Conservation (phyloP, 2,113 vertebrate species). For the Oncorhynchus masou region DNA sequence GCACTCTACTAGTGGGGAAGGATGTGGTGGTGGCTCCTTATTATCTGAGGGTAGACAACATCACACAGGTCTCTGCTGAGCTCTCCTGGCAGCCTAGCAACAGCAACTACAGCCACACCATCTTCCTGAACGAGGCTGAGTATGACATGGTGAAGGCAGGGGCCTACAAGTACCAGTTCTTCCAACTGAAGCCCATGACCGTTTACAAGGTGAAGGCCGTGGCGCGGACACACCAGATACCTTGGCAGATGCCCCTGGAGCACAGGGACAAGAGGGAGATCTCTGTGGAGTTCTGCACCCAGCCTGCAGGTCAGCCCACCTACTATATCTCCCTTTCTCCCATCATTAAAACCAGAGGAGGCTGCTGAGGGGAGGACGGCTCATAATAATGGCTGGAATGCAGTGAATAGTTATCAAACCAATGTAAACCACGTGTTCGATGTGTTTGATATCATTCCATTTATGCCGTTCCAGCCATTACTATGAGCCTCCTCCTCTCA, state of each 20-base stretch:
- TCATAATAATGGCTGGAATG: too few relatives aligned
- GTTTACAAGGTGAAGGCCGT: constrained; percentile 90
- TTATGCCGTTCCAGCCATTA: too few relatives aligned
- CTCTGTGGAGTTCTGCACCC: constrained; percentile 90
- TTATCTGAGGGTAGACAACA: constrained; percentile 85
- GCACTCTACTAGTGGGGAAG: constrained; percentile 91
- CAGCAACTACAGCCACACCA: constrained; percentile 94
- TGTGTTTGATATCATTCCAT: too few relatives aligned
- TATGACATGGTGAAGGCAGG: constrained; percentile 88
- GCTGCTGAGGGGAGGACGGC: too few relatives aligned
- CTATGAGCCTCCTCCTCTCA: too few relatives aligned
- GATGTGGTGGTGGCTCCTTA: constrained; percentile 93
- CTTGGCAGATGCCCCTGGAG: constrained; percentile 95
- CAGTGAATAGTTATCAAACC: too few relatives aligned
- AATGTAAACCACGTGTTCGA: too few relatives aligned
- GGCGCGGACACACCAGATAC: constrained; percentile 95
- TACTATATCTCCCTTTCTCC: background rate
- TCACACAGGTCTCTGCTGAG: constrained; percentile 87
- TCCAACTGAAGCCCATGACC: constrained; percentile 87
- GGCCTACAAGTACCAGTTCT: constrained; percentile 89
- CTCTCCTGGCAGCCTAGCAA: constrained; percentile 95
- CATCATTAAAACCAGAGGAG: background rate
- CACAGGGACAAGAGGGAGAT: constrained; percentile 93
- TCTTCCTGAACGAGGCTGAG: constrained; percentile 93
- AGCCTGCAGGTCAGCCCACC: constrained; percentile 86